phyloP scores from a whole-genome alignment of 2,888 invertebrate genomes.

The Pyrgus malvae region DNA sequence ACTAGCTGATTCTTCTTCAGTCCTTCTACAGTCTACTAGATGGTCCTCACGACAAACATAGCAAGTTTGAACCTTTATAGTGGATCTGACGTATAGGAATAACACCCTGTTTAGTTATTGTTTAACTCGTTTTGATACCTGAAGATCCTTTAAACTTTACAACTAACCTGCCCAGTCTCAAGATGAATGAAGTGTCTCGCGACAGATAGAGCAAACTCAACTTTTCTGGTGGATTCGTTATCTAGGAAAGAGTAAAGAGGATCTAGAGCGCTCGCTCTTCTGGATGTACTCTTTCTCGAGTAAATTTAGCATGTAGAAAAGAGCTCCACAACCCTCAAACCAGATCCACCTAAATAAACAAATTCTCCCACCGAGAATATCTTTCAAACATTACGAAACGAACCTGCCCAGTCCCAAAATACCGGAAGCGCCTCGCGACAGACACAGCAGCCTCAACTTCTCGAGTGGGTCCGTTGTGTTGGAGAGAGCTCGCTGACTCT shows the following conservation, averaged over 20 bases:
- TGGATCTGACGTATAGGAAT: no score
- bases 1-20: no score
- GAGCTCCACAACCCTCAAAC: no score
- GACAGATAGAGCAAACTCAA: constrained; percentile 91
- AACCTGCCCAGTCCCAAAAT: constrained; percentile 94
- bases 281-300: constrained; percentile 89
- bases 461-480: constrained; percentile 90
- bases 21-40: no score
- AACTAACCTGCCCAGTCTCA: constrained; percentile 94
- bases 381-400: constrained; percentile 10
- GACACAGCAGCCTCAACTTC: constrained; percentile 90
- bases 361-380: background rate
- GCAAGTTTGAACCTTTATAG: no score
- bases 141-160: no score
- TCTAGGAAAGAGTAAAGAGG: constrained; percentile 83
- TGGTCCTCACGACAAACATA: no score
- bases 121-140: no score
- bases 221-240: constrained; percentile 91
- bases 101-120: no score
- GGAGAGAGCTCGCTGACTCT: constrained; percentile 85
- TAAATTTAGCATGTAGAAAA: no score
- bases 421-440: constrained; percentile 92
- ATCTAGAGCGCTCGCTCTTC: constrained; percentile 86
- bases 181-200: constrained; percentile 93
- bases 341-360: background rate